These are phyloP conservation scores for Noctua fimbriata DNA, from an alignment of 2,888 invertebrate species.

Conservation along the genomic window DNA sequence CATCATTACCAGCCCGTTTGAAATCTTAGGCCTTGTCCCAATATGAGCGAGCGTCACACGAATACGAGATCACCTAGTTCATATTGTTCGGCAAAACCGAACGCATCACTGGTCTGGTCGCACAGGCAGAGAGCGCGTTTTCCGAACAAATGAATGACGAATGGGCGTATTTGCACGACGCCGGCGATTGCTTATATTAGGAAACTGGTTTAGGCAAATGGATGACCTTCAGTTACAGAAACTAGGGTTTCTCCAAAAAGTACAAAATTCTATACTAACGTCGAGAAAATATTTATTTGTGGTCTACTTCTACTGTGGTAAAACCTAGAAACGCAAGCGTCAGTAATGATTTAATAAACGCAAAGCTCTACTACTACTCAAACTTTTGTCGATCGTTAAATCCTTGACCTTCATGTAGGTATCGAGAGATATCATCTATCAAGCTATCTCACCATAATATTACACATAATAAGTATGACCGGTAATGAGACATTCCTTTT, in stretches of 20 bases:
- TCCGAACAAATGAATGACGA: too few relatives aligned
- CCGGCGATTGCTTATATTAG: background rate
- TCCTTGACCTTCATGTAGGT: slow-evolving; percentile 19
- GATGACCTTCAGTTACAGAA: background rate
- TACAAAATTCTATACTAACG: background rate
- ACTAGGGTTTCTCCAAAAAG: background rate
- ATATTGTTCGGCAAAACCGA: too few relatives aligned
- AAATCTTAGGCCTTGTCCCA: too few relatives aligned
- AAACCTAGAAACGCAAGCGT: background rate
- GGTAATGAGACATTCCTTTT: slow-evolving; percentile 39
- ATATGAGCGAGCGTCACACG: too few relatives aligned
- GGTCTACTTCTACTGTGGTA: background rate
- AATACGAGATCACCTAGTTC: too few relatives aligned
- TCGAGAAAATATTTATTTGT: background rate
- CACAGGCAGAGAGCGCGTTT: too few relatives aligned
- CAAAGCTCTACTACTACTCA: background rate
- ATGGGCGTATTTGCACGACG: too few relatives aligned
- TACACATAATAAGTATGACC: slow-evolving; percentile 10
- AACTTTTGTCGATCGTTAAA: slow-evolving; percentile 17
- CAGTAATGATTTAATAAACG: slow-evolving; percentile 15
- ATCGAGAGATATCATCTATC: slow-evolving; percentile 2
- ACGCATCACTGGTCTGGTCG: too few relatives aligned
- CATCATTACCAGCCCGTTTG: too few relatives aligned
- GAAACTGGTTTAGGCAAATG: background rate
- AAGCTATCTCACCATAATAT: slow-evolving; percentile 3